Evolutionary conservation across 2,113 vertebrate genomes (phyloP).

Genomic region (Opisthocomus hoazin): DNA sequence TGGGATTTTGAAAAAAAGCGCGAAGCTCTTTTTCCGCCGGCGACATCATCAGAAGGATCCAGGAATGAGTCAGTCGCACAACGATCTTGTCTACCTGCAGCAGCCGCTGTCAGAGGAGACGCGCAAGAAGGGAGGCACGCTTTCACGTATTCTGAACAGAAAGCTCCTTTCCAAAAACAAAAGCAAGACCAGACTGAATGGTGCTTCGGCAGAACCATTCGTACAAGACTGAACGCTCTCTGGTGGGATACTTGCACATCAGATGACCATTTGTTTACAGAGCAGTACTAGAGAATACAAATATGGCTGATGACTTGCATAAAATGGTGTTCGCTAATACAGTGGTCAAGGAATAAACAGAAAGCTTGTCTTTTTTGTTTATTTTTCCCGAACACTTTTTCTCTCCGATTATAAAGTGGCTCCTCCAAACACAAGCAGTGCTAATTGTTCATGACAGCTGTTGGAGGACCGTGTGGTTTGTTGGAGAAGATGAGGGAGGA

Average conservation of each 20-base stretch:
- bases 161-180: slow-evolving; percentile 79
- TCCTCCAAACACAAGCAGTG: background rate
- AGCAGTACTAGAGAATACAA: slow-evolving; percentile 1
- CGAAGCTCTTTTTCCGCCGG: slow-evolving; percentile 92
- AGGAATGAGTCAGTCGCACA: slow-evolving; percentile 96
- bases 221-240: background rate
- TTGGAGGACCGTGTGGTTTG: background rate
- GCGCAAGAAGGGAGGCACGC: slow-evolving; percentile 79
- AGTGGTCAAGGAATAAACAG: background rate
- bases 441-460: background rate
- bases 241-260: background rate
- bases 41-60: slow-evolving; percentile 92
- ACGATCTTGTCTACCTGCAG: slow-evolving; percentile 91
- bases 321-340: background rate
- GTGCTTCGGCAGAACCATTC: slow-evolving; percentile 40
- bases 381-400: background rate
- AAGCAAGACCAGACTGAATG: slow-evolving; percentile 79
- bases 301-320: background rate
- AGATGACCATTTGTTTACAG: slow-evolving; percentile 55
- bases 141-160: slow-evolving; percentile 82
- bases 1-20: slow-evolving; percentile 86
- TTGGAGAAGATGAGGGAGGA: background rate
- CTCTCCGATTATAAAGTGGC: background rate
- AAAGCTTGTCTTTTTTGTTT: background rate
- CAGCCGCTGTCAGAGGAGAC: slow-evolving; percentile 73